phyloP scores from a whole-genome alignment of 2,113 vertebrate species.

The Macrotus californicus region DNA sequence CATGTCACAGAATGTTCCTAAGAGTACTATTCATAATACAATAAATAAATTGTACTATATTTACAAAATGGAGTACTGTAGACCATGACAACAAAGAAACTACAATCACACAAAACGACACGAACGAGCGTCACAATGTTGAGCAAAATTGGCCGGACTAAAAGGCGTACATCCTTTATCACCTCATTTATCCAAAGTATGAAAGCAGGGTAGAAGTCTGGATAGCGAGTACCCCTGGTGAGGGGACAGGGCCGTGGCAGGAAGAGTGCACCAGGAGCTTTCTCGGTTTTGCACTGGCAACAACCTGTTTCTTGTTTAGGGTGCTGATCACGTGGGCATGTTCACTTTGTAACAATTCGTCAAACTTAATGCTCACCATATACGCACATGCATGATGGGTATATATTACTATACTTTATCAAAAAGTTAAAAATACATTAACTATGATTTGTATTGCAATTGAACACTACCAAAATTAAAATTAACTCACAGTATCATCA shows the following conservation, averaged over 20 bases:
- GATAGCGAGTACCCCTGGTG: background rate
- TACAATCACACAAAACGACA: background rate
- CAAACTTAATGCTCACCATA: background rate
- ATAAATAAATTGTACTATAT: background rate
- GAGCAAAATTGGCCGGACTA: background rate
- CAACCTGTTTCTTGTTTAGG: background rate
- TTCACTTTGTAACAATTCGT: constrained; percentile 6
- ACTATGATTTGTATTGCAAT: background rate
- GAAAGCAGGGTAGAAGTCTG: background rate
- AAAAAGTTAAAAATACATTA: background rate
- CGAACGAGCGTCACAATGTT: background rate
- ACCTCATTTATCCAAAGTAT: background rate
- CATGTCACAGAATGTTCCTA: background rate
- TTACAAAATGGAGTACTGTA: background rate
- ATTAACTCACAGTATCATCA: constrained; percentile 93
- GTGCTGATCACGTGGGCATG: background rate
- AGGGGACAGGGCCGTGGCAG: background rate
- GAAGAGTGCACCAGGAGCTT: background rate
- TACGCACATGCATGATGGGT: background rate
- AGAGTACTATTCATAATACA: background rate
- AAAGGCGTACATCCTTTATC: background rate
- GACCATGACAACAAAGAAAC: background rate
- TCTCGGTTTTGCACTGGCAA: background rate
- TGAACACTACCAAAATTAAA: constrained; percentile 17
- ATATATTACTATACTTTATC: background rate